phyloP scores from a whole-genome alignment of 2,113 vertebrate genomes.

The Hucho hucho region DNA sequence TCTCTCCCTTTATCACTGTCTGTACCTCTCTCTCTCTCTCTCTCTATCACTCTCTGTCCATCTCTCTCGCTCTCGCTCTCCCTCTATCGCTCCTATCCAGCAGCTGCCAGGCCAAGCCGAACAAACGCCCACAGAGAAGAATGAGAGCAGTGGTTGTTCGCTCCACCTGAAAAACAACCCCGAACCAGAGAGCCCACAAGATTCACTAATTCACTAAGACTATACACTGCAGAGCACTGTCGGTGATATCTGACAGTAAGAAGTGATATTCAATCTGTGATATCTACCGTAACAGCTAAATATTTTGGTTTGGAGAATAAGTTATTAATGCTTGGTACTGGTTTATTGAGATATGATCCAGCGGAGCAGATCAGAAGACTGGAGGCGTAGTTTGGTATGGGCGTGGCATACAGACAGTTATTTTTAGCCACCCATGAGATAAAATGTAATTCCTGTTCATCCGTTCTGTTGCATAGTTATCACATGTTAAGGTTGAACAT shows the following conservation, averaged over 20 bases:
- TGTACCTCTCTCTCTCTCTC: neutral
- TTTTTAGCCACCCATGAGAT: too few species aligned
- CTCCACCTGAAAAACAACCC: neutral
- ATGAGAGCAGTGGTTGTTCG: slow-evolving; percentile 24
- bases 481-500: too few species aligned
- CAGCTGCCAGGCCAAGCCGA: neutral
- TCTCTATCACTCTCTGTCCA: slow-evolving; percentile 10
- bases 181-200: neutral
- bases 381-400: too few species aligned
- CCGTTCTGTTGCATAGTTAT: too few species aligned
- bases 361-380: too few species aligned
- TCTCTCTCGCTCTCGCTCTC: neutral
- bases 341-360: too few species aligned
- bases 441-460: too few species aligned
- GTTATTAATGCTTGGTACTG: too few species aligned
- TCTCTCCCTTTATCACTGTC: neutral
- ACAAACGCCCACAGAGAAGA: slow-evolving; percentile 17
- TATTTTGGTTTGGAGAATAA: neutral
- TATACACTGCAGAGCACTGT: neutral
- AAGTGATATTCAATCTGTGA: neutral
- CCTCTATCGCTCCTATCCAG: neutral
- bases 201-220: neutral
- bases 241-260: neutral
- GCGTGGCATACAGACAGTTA: too few species aligned
- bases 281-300: neutral